Evolutionary conservation across 2,888 invertebrate genomes (phyloP), one percentile per base, ranked within the genome.

Genomic region (Nephrotoma flavescens): DNA sequence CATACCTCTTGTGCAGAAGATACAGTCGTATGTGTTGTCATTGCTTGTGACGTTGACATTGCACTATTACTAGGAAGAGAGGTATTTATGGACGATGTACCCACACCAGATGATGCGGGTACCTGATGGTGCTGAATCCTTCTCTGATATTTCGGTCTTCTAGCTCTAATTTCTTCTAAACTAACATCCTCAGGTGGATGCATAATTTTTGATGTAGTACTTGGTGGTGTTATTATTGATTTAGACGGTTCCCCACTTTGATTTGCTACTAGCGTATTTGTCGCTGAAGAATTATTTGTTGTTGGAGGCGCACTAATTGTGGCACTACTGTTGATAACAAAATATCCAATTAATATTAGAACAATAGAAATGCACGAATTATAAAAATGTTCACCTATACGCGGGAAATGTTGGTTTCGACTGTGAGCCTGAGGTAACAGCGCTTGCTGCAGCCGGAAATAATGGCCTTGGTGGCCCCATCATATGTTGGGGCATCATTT

Each of bases 111-210:
- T 47, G 88, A 83, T 42, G 89, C 86, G 86, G 88, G 19, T 42
- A 86, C 42, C 11, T 85, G 47, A 84, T 88, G 86, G 44, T 83
- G 41, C 15, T 57, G n/a, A 9, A 86, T 87, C 92, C 42, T 92
- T 84, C 92, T 92, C 88, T 93, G 93, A 90, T 97, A 97, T 89
- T 95, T 95, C 9, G 94, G 92, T 89, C 93, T 92, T 86, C 96
- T 92, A 7, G 97, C 95, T 86, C 96, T 93, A 88, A 96, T 94
- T 92, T 97, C 97, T 91, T 97, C 97, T 91, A 97, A 90, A 44
- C 98, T 98, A 86, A 97, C 94, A 91, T 98, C 97, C 91, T 98
- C 98, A 0, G 97, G 95, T 0, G 98, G 98, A 92, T 98, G 98
- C 89, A 98, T 94, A 87, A 98, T 98, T 92, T 96, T 96, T 89